Conservation (phyloP, 2,888 invertebrate genomes). For the Tribolium freemani region DNA sequence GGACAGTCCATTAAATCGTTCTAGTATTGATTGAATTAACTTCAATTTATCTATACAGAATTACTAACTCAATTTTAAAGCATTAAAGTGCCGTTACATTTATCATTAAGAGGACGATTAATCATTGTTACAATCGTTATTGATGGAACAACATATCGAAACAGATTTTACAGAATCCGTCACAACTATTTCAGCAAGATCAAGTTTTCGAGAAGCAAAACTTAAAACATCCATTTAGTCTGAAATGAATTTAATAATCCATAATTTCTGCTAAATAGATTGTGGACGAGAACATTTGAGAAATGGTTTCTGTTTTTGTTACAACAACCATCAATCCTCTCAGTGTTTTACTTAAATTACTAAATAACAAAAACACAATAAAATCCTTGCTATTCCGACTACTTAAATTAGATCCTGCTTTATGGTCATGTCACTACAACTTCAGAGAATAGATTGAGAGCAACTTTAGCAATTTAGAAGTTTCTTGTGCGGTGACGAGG, state of each 20-base stretch:
- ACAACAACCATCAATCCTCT: no score
- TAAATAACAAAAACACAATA: background rate
- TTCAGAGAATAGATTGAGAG: slow-evolving; percentile 11
- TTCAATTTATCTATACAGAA: slow-evolving; percentile 19
- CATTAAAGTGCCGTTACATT: slow-evolving; percentile 2
- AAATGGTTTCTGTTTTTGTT: no score
- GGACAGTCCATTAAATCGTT: slow-evolving; percentile 18
- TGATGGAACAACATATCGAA: background rate
- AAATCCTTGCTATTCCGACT: background rate
- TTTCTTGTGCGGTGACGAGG: slow-evolving; percentile 30
- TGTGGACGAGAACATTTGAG: no score
- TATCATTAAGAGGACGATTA: slow-evolving; percentile 7
- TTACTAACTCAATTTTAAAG: slow-evolving; percentile 16
- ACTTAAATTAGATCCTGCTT: slow-evolving; percentile 14
- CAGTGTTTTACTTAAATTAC: background rate
- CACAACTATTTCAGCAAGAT: background rate
- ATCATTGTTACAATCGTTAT: slow-evolving; percentile 3
- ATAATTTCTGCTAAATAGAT: no score
- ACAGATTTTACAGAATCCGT: background rate
- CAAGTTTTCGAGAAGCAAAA: background rate
- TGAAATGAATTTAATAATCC: background rate
- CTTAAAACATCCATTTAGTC: slow-evolving; percentile 1
- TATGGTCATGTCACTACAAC: slow-evolving; percentile 17
- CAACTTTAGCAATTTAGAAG: slow-evolving; percentile 37
- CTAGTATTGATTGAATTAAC: slow-evolving; percentile 19